Evolutionary conservation across 2,797 vertebrate species (phyloP), one percentile per base, ranked within the genome.

Genomic region (Oryzias dopingdopingensis): DNA sequence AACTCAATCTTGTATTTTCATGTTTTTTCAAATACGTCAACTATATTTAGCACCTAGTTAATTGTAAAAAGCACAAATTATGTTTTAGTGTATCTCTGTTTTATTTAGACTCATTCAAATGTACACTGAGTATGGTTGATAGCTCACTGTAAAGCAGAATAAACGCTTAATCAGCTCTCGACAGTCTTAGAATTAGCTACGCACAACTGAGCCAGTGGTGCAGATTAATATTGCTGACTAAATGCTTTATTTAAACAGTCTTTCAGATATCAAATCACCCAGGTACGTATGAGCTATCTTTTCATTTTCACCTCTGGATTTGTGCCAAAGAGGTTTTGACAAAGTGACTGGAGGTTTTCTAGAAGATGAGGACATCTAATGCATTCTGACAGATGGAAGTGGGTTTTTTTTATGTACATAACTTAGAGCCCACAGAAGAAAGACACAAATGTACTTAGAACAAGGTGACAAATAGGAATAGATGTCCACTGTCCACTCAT

Each of bases 271-370:
- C 52, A 49, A 81, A 81, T 81, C 83, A 81, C 71, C 69, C 49
- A 71, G 77, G 81, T 77, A 77, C 61, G 59, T 42, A 70, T 52
- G 67, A 79, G 74, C 79, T 74, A 76, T 78, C 79, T 74, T 70
- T 78, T 86, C 42, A 86, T 88, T 86, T 84, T 56, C 56, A 65
- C 62, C 48, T 55, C 72, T 72, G 82, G 68, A 65, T 1, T 46
- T 0, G 5, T 65, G 84, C 83, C 85, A 87, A 67, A 62, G 59
- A 61, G 70, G 57, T 83, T 83, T 37, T 87, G 83, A 87, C 82
- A 71, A 65, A 81, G 76, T 74, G 83, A 72, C 81, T 73, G 86
- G 88, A 88, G 82, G 84, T 84, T 81, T 88, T 65, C 76, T 61
- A 14, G 52, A 14, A 56, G 68, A 76, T 65, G 79, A 72, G 67